Base-by-base conservation (phyloP, 2,797 vertebrate species). In the Brotula barbata region DNA sequence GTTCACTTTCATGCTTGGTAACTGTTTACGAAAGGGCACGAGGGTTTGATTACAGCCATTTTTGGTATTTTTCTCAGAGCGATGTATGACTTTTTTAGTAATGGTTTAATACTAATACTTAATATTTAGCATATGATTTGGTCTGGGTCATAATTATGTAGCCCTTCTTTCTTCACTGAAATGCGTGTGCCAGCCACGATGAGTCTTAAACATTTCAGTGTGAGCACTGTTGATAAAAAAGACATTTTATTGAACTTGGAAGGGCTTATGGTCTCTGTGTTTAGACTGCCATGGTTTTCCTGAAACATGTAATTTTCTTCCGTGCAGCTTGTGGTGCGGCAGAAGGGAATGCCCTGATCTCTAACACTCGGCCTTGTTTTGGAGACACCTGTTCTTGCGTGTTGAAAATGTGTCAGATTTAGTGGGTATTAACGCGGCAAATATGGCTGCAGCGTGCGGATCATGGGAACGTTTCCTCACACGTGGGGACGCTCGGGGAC, bases 381-480 rank as follows among this genome's bases (percentile, higher is more conserved):
- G 39, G 79, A 73, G 78, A 76, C 89, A 90, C 87, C 89, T 90
- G 89, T 81, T 88, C 65, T 61, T 79, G 52, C 76, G 77, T 68
- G 71, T 71, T 68, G 74, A 64, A 70, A 70, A 79, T 77, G 82
- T 80, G 70, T 84, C 80, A 67, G 58, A 67, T 83, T 81, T 67
- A 77, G 63, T 66, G 49, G 76, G 75, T 81, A 80, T 87, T 80
- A 79, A 58, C 64, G 37, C 25, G 62, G 65, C 75, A 68, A 78
- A 85, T 74, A 78, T 79, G 81, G 75, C 81, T 61, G 54, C 58
- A 62, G 78, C 69, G 78, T 70, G 39, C 7, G 25, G 48, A 75
- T 77, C 82, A 80, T 85, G 84, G 80, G 86, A 87, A 84, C 62
- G 7, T 71, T 77, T 58, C 43, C 7, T 64, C 65, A 80, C 75